These are phyloP conservation scores for Anoplolepis gracilipes DNA, from an alignment of 1,140 invertebrate genomes.

Conservation along the genomic window DNA sequence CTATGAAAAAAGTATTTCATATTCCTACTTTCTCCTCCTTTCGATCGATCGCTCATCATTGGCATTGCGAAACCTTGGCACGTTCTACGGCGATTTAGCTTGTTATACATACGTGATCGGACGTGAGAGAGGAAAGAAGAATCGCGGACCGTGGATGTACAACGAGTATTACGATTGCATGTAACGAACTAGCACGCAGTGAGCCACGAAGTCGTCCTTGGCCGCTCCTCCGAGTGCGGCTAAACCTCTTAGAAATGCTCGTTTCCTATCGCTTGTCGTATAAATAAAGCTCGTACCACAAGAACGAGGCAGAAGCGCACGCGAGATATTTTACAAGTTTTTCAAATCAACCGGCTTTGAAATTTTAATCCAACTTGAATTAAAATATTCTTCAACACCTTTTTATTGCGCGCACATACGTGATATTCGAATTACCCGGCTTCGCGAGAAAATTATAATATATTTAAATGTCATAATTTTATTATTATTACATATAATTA, in stretches of 20 bases:
- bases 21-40: slow-evolving; percentile 26
- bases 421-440: neutral
- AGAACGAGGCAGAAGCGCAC: neutral
- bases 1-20: neutral
- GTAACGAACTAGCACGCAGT: slow-evolving; percentile 73
- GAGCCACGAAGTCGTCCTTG: slow-evolving; percentile 77
- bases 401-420: neutral
- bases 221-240: slow-evolving; percentile 75
- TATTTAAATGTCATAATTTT: neutral
- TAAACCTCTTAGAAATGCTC: slow-evolving; percentile 70
- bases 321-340: neutral
- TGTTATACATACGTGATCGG: neutral
- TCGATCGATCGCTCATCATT: neutral
- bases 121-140: slow-evolving; percentile 29
- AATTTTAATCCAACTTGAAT: slow-evolving; percentile 12
- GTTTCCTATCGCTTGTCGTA: slow-evolving; percentile 70
- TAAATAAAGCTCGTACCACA: slow-evolving; percentile 23
- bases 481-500: neutral
- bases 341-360: neutral
- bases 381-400: neutral
- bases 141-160: slow-evolving; percentile 34
- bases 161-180: slow-evolving; percentile 62
- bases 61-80: neutral
- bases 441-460: neutral
- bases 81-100: neutral